A percentile compares a stretch with the other conserved stretches of the same genome.
Conservation (phyloP, 2,797 vertebrate species). For the Characodon lateralis region DNA sequence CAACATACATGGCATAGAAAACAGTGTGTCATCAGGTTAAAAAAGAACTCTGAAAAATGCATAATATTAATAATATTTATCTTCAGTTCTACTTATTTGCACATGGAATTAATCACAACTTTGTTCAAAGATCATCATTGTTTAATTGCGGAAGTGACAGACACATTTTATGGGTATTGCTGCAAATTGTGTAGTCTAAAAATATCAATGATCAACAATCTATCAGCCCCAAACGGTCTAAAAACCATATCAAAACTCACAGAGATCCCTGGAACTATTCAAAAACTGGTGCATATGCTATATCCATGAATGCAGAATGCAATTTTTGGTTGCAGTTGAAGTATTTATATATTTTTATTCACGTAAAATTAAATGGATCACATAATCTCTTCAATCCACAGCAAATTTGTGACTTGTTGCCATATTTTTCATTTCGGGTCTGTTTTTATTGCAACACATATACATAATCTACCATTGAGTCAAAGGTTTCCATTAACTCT, state of each 20-base stretch:
- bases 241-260: not conserved
- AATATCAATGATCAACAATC: not conserved
- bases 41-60: not conserved
- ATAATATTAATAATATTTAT: not conserved
- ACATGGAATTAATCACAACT: not conserved
- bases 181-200: not conserved
- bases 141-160: not conserved
- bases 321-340: not conserved
- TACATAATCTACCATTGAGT: constrained; percentile 34
- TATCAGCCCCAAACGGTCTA: not conserved
- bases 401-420: not conserved
- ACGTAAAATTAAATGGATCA: not conserved
- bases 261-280: not conserved
- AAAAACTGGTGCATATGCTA: not conserved
- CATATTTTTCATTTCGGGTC: not conserved
- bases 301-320: not conserved
- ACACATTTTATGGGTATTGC: not conserved
- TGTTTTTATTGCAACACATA: not conserved
- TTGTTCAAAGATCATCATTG: not conserved
- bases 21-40: not conserved
- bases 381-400: not conserved
- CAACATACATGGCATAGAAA: not conserved
- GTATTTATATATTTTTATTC: not conserved
- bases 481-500: constrained; percentile 68
- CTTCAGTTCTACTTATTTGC: not conserved